Base-by-base conservation (phyloP, 2,888 invertebrate species). In the Physocephala rufipes region DNA sequence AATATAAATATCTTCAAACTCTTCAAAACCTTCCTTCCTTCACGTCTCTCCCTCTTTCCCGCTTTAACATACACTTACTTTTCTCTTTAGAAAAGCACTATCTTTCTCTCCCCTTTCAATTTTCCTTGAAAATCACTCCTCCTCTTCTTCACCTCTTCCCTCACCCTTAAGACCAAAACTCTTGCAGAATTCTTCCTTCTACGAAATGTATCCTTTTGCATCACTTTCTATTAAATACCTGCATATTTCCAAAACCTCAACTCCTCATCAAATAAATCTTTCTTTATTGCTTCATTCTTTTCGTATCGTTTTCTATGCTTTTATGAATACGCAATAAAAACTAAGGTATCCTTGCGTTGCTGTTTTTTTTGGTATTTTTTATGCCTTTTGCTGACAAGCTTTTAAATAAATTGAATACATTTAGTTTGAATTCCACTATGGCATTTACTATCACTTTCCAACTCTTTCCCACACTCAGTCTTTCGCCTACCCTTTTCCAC, bases 401-500 rank as follows among this genome's bases (percentile, higher is more conserved):
- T 82, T 82, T 82, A 82, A 82, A 81, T 82, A 82, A 82, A 82
- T 82, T 82, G 80, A 82, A 82, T 82, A 80, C 79, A 80, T 79
- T 77, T 72, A 74, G 73, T 72, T 73, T 36, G 36, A 36, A 36
- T 36, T 9, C 36, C 9, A 7, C 36, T 36, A 36, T 36, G 36
- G 36, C 36, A 36, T 36, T n/a, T n/a, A n/a, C n/a, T n/a, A n/a
- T n/a, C n/a, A n/a, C n/a, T n/a, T 71, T 72, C 62, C 71, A 73
- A 73, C 73, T 69, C 70, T 73, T 72, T 75, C 64, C 68, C 58
- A 71, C 62, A 16, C 47, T 16, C 24, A 9, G 26, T 63, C 26
- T 43, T 45, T 19, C n/a, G n/a, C 16, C 62, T 67, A 65, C 65
- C 36, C 67, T 24, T 19, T 12, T 21, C 26, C 24, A 13, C 16